Base-by-base conservation (phyloP, 2,888 invertebrate species). In the Eilema caniola region DNA sequence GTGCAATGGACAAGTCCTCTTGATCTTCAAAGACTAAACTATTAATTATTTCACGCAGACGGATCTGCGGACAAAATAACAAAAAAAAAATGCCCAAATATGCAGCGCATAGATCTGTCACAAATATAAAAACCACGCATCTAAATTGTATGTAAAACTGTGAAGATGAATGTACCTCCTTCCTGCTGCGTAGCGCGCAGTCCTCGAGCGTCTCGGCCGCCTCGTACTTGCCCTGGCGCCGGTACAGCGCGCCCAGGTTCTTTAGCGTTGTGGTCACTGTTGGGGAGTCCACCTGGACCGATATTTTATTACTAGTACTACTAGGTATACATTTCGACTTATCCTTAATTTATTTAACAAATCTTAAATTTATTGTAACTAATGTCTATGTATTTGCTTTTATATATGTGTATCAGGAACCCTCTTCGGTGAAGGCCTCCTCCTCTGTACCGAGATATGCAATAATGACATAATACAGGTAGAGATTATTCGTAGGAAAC, bases 141-240 rank as follows among this genome's bases (percentile, higher is more conserved):
- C 14, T 47, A 28, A 47, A 25, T n/a, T 25, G 41, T 41, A 60
- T n/a, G 56, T 28, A 69, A 25, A 70, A 56, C 33, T 25, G 64
- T 12, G 47, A 64, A 28, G n/a, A 53, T n/a, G 20, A 47, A 8
- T 23, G 89, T 90, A 98, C 98, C 97, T 99, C 99, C 96, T 98
- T 99, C 94, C 99, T 97, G 91, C 99, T 99, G 89, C 99, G 97
- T 83, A 99, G 96, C 57, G 99, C 99, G 95, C 99, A 99, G 95
- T 99, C 99, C 90, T 99, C 99, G 37, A 99, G 96, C 0, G 99
- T 99, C 93, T 99, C 99, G 0, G 99, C 99, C 11, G 99, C 99
- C 93, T 99, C 99, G 94, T 99, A 99, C 96, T 99, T 99, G 84
- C 99, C 99, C 95, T 99, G 99, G 78, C 99, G 97, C 86, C 99